Evolutionary conservation across 2,888 invertebrate species (phyloP).

Genomic region (Spatulosminthurus flaviceps): DNA sequence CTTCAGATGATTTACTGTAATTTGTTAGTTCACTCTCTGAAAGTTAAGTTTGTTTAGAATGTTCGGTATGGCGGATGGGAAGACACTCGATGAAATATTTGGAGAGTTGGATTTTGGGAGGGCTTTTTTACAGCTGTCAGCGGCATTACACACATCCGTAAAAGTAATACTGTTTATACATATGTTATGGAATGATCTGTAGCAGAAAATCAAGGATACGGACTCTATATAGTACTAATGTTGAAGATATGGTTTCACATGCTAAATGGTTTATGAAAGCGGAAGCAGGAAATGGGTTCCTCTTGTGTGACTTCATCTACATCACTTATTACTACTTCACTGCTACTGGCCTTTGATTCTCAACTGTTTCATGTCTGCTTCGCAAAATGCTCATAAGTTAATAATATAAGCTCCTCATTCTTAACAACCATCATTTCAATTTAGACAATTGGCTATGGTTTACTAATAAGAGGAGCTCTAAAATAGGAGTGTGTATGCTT

Average conservation of each 20-base stretch:
- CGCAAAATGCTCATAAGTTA: neutral
- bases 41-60: no score
- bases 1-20: no score
- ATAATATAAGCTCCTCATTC: neutral
- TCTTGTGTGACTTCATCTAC: neutral
- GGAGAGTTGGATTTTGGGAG: no score
- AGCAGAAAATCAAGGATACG: neutral
- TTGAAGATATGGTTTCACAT: conserved; percentile 2
- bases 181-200: neutral
- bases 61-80: no score
- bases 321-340: neutral
- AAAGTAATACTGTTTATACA: neutral
- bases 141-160: no score
- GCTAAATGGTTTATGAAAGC: conserved; percentile 46
- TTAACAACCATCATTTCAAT: conserved; percentile 14
- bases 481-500: no score
- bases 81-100: no score
- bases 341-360: neutral
- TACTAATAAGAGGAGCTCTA: neutral
- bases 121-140: no score
- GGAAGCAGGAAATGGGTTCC: conserved; percentile 42
- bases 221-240: neutral
- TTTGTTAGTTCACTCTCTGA: no score
- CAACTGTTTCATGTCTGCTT: neutral
- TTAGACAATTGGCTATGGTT: conserved; percentile 34